Conservation (phyloP, 1,140 invertebrate species). For the Drosophila miranda region DNA sequence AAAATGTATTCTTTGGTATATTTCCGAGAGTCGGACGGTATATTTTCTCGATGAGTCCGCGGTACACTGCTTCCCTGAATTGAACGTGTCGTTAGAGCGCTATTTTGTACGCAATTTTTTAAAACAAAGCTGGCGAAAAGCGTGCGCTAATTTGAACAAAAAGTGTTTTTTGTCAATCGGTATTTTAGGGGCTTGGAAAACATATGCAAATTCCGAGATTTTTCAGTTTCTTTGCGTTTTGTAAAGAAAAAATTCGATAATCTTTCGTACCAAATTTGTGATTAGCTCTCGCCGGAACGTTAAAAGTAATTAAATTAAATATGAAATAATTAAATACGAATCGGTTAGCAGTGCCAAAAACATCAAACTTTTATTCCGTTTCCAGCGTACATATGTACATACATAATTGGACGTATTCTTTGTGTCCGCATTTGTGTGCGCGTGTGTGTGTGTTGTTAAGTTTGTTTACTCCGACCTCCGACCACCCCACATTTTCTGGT, state of each 20-base stretch:
- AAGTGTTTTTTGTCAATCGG: too few relatives aligned
- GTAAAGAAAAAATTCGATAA: neutral
- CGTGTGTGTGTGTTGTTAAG: conserved; percentile 22
- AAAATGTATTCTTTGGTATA: too few relatives aligned
- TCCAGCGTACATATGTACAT: neutral
- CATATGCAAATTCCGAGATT: too few relatives aligned
- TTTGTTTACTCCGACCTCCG: conserved; percentile 57
- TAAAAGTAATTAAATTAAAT: conserved; percentile 48
- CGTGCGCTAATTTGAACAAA: too few relatives aligned
- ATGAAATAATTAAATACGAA: conserved; percentile 27
- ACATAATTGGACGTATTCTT: neutral
- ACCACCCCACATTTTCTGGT: conserved; percentile 35
- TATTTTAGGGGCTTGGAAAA: too few relatives aligned
- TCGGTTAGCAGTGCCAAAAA: neutral
- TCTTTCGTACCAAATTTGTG: neutral
- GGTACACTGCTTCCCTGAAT: too few relatives aligned
- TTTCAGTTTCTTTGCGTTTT: too few relatives aligned
- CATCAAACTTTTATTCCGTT: neutral
- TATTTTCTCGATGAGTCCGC: too few relatives aligned
- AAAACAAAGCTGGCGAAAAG: too few relatives aligned
- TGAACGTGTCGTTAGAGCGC: too few relatives aligned
- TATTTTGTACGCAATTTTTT: too few relatives aligned
- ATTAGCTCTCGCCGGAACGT: conserved; percentile 29
- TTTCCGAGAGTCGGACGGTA: too few relatives aligned
- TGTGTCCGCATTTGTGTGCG: conserved; percentile 9